Base-by-base conservation (phyloP, 53 echinoderm and acorn worm species). In the Pentamera pediparva region DNA sequence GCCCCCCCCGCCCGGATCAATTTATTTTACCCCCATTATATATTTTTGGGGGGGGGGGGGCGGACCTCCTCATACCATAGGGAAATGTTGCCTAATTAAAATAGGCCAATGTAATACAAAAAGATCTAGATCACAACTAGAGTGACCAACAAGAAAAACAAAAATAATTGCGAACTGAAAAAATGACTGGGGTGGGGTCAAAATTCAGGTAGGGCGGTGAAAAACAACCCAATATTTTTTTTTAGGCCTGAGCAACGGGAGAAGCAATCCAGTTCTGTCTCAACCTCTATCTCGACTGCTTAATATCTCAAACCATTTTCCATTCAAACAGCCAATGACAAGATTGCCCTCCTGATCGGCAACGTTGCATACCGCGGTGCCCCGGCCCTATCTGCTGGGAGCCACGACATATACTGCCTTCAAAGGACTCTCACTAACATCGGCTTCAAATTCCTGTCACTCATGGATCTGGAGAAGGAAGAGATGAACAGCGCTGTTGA, bases 301-400 rank as follows among this genome's bases (percentile, higher is more conserved):
- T n/a, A 45, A 15, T 54, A 56, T 35, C 20, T 56, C 22, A 35
- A 33, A 32, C 56, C 38, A 9, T 31, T 71, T 13, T 49, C 29
- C 32, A 17, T 76, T 32, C 33, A 9, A 10, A 32, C 39, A 61
- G 5, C 78, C 90, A 77, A 77, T 0, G 89, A 94, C 70, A 94
- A 94, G 50, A 85, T 91, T 6, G 94, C 94, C 9, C 72, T 94
- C n/a, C 84, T 94, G 56, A 94, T 94, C 54, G 95, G 87, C 2
- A 90, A 94, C 57, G 69, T 82, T 40, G 84, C 77, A 56, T 94
- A 90, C 77, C 79, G 95, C 22, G 77, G 76, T 6, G 76, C 22
- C 20, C 70, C 29, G 28, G 37, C 29, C 22, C 78, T 90, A 28
- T 53, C n/a, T 4, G 90, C 95, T 0, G 90, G 87, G 0, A 81